These are phyloP conservation scores for Mugil cephalus DNA, from an alignment of 2,113 vertebrate genomes.

Conservation along the genomic window DNA sequence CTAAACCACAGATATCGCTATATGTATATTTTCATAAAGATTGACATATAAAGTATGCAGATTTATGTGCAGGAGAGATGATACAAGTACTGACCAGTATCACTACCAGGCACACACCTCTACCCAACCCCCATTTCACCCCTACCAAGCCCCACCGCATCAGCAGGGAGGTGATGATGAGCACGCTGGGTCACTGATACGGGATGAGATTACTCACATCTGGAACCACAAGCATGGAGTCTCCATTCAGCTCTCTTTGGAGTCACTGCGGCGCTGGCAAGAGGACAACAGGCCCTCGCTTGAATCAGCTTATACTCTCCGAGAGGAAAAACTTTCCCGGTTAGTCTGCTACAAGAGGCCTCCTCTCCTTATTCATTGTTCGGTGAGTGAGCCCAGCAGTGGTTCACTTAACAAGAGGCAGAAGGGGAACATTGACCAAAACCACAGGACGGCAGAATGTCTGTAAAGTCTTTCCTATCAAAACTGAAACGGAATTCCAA, in stretches of 20 bases:
- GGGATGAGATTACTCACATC: conserved; percentile 59
- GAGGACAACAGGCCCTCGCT: conserved; percentile 10
- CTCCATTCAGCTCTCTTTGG: conserved; percentile 29
- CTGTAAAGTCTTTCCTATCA: conserved; percentile 55
- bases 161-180: conserved; percentile 51
- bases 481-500: conserved; percentile 58
- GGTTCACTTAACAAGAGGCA: conserved; percentile 40
- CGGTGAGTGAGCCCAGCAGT: conserved; percentile 15
- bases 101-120: conserved; percentile 53
- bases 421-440: conserved; percentile 60
- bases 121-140: conserved; percentile 25
- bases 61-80: conserved; percentile 9
- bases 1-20: too few species aligned
- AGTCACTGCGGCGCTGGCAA: conserved; percentile 8
- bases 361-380: conserved; percentile 35
- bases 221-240: conserved; percentile 44
- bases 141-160: conserved; percentile 1
- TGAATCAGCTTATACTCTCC: conserved; percentile 19
- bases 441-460: conserved; percentile 67
- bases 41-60: background rate
- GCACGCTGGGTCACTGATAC: conserved; percentile 44
- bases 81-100: conserved; percentile 26
- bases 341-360: conserved; percentile 6
- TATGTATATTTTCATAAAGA: too few species aligned
- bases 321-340: conserved; percentile 14